Conservation (phyloP, 2,113 vertebrate species). For the Phoxinus phoxinus region DNA sequence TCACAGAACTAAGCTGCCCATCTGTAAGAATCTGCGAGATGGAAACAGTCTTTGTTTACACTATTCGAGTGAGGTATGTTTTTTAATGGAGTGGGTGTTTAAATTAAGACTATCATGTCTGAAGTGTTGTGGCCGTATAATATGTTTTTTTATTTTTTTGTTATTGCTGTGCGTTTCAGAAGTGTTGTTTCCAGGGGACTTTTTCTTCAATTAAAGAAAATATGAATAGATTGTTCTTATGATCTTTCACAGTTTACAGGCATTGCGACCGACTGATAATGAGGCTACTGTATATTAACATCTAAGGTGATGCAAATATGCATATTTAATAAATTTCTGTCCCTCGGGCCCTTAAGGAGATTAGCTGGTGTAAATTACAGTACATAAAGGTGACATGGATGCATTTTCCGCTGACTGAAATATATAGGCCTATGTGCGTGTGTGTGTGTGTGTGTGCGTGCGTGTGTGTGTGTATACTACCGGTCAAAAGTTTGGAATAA, state of each 20-base stretch:
- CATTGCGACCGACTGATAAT: slow-evolving; percentile 63
- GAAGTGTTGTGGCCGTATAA: neutral
- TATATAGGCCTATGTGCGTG: neutral
- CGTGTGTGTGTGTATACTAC: neutral
- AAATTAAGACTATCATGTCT: neutral
- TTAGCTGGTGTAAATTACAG: slow-evolving; percentile 67
- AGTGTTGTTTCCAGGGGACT: slow-evolving; percentile 35
- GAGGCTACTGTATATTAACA: slow-evolving; percentile 60
- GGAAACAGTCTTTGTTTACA: neutral
- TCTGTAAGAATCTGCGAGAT: neutral
- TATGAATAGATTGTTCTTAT: slow-evolving; percentile 60
- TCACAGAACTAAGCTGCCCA: neutral
- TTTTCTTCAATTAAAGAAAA: slow-evolving; percentile 36
- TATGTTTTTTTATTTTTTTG: neutral
- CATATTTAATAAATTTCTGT: slow-evolving; percentile 56
- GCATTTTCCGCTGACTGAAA: slow-evolving; percentile 49
- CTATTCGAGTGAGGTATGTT: neutral
- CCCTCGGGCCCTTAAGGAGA: slow-evolving; percentile 59
- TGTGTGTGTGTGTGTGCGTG: too few relatives aligned
- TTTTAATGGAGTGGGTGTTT: neutral
- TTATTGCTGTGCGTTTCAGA: slow-evolving; percentile 6
- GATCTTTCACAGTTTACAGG: slow-evolving; percentile 70
- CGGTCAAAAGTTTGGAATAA: too few relatives aligned
- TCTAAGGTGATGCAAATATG: slow-evolving; percentile 62
- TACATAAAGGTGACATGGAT: slow-evolving; percentile 61